Percentiles rank a stretch among this genome's conserved stretches.
Evolutionary conservation across 2,113 vertebrate genomes (phyloP).

Genomic region (Morone chrysops): DNA sequence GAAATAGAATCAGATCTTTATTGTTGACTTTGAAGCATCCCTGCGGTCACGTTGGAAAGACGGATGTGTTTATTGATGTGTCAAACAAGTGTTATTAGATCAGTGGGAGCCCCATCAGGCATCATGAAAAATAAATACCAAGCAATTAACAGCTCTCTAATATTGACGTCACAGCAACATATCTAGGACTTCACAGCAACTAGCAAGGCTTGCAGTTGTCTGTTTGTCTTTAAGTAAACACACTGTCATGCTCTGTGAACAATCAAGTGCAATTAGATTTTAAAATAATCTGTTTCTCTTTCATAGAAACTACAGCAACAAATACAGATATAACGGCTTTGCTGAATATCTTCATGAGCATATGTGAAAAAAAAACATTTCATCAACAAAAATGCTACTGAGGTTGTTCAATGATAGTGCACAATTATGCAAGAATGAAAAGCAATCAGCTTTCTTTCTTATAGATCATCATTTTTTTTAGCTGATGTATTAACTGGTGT

Average conservation of each 20-base stretch:
- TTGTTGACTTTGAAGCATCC: conserved; percentile 52
- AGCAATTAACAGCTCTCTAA: conserved; percentile 33
- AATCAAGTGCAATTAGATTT: conserved; percentile 30
- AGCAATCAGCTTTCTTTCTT: conserved; percentile 53
- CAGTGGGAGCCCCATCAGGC: conserved; percentile 24
- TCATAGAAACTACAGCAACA: neutral
- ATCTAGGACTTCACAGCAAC: conserved; percentile 1
- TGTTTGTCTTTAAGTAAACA: conserved; percentile 16
- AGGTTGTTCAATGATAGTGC: conserved; percentile 26
- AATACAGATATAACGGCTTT: conserved; percentile 1
- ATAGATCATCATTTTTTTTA: conserved; percentile 45
- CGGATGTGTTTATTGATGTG: conserved; percentile 37
- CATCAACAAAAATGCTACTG: conserved; percentile 23
- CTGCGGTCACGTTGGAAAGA: conserved; percentile 42
- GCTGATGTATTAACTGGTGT: conserved; percentile 43
- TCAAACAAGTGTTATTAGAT: conserved; percentile 57
- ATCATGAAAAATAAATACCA: conserved; percentile 50
- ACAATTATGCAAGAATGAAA: conserved; percentile 50
- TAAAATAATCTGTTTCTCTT: neutral
- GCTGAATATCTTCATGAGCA: conserved; percentile 43
- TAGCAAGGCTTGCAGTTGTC: neutral
- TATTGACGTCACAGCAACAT: neutral
- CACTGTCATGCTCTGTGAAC: neutral
- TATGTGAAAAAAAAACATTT: conserved; percentile 1
- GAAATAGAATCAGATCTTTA: conserved; percentile 52